Evolutionary conservation across 2,113 vertebrate genomes (phyloP).

Genomic region (Zosterops hypoxanthus): DNA sequence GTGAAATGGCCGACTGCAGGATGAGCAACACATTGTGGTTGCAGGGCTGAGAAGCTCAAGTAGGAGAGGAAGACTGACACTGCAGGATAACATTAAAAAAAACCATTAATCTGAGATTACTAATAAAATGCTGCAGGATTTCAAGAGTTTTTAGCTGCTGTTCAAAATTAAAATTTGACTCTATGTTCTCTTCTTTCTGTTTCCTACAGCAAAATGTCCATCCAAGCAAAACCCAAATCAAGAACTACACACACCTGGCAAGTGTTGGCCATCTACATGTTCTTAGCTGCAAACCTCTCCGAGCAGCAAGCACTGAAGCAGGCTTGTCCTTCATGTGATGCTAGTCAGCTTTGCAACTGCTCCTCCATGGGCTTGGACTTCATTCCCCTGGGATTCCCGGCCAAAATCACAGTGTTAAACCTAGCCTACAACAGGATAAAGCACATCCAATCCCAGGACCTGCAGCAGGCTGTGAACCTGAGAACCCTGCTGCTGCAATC

Average conservation of each 20-base stretch:
- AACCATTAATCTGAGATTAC: not conserved
- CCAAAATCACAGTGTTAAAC: constrained; percentile 55
- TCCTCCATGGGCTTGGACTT: constrained; percentile 37
- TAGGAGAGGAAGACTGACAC: not conserved
- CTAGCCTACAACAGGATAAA: constrained; percentile 79
- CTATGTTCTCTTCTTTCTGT: not conserved
- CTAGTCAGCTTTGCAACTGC: constrained; percentile 68
- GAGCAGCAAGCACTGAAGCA: not conserved
- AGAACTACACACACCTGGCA: not conserved
- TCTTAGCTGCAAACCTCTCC: not conserved
- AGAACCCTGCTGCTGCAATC: constrained; percentile 64
- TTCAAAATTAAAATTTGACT: not conserved
- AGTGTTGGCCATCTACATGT: constrained; percentile 24
- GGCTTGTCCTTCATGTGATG: constrained; percentile 49
- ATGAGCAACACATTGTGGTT: not conserved
- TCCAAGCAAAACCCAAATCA: not conserved
- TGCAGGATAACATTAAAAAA: not conserved
- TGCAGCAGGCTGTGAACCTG: constrained; percentile 68
- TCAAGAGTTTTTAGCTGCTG: not conserved
- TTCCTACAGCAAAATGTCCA: constrained; percentile 1
- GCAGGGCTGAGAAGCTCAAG: not conserved
- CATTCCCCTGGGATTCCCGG: constrained; percentile 59
- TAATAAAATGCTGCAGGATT: not conserved
- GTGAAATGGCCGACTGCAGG: not conserved
- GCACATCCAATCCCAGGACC: constrained; percentile 59